Percentiles rank a stretch among this genome's conserved stretches.
Conservation (phyloP, 2,888 invertebrate genomes). For the Lingula anatina region DNA sequence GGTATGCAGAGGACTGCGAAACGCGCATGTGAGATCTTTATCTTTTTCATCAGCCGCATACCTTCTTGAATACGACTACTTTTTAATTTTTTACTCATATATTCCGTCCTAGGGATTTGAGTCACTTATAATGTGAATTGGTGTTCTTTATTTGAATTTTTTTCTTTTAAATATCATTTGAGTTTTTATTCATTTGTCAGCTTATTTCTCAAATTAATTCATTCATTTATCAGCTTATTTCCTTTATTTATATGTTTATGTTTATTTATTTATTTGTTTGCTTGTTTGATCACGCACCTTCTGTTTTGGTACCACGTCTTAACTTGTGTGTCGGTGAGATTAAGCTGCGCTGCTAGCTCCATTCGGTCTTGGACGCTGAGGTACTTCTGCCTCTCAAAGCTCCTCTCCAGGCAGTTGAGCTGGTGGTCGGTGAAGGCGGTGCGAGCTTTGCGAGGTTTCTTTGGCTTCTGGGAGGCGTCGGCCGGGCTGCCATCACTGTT, state of each 20-base stretch:
- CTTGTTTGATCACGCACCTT: too few species aligned
- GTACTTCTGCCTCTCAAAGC: conserved; percentile 92
- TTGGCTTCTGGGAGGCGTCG: conserved; percentile 56
- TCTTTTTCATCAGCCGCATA: too few species aligned
- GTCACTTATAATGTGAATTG: too few species aligned
- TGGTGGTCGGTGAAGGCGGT: conserved; percentile 99
- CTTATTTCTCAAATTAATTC: neutral
- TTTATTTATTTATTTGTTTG: too few species aligned
- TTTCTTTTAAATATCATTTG: neutral
- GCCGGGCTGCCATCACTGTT: too few species aligned
- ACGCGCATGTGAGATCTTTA: too few species aligned
- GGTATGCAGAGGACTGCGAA: too few species aligned
- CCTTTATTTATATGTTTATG: too few species aligned
- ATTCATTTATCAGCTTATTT: neutral
- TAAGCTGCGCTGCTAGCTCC: conserved; percentile 91
- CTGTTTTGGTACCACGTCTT: conserved; percentile 99
- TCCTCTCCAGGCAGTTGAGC: conserved; percentile 84
- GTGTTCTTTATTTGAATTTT: too few species aligned
- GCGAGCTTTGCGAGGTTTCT: conserved; percentile 93
- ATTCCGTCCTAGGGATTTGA: too few species aligned
- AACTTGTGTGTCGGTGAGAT: conserved; percentile 97
- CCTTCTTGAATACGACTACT: too few species aligned
- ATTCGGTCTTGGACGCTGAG: conserved; percentile 76
- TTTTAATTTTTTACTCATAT: too few species aligned
- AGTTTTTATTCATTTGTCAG: neutral